Evolutionary conservation across 64 coral and sea anemone species (phyloP).

Genomic region (Montipora cactus): DNA sequence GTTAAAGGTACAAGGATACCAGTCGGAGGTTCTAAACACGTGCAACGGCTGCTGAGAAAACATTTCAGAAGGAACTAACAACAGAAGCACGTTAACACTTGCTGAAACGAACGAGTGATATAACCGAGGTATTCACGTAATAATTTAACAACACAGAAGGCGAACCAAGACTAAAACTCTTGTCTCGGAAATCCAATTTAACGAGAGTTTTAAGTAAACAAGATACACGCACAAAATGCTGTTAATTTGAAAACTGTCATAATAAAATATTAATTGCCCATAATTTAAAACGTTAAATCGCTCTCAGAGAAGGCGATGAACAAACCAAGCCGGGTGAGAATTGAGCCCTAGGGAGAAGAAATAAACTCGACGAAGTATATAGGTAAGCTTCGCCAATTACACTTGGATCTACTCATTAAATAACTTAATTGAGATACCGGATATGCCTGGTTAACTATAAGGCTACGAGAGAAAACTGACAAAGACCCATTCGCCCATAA

Average conservation of each 20-base stretch:
- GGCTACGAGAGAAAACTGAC: background rate
- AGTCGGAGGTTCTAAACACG: background rate
- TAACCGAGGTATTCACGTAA: background rate
- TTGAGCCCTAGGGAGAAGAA: background rate
- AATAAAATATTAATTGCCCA: background rate
- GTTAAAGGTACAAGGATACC: background rate
- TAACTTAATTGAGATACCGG: background rate
- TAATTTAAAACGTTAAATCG: background rate
- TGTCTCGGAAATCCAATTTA: background rate
- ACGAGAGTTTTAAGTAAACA: slow-evolving; percentile 4
- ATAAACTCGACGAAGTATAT: background rate
- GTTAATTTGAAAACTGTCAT: slow-evolving; percentile 24
- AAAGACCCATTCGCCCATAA: background rate
- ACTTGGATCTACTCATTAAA: background rate
- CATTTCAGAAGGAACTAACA: background rate
- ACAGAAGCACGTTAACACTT: background rate
- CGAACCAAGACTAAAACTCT: background rate
- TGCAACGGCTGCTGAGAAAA: background rate
- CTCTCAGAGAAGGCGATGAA: background rate
- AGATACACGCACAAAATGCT: slow-evolving; percentile 1
- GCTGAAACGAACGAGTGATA: no score
- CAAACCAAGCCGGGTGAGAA: background rate
- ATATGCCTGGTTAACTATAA: background rate
- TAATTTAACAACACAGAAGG: background rate
- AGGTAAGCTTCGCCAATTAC: background rate